phyloP scores from a whole-genome alignment of 2,113 vertebrate species.

The Clinocottus analis region DNA sequence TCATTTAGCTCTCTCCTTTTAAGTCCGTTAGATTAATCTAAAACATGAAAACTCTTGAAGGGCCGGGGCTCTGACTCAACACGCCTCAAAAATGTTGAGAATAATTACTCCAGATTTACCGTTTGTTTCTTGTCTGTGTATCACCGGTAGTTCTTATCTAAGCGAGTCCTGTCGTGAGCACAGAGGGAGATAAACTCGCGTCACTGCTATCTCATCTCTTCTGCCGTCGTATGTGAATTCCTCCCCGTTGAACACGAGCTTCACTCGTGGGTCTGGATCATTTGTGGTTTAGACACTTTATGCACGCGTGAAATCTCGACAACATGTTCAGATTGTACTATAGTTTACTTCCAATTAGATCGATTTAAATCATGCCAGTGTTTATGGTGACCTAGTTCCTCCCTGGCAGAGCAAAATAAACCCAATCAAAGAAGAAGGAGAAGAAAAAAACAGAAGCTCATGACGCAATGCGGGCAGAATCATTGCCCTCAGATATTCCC shows the following conservation, averaged over 20 bases:
- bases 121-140: slow-evolving; percentile 29
- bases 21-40: slow-evolving; percentile 30
- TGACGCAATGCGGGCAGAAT: slow-evolving; percentile 79
- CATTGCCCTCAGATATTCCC: slow-evolving; percentile 74
- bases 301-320: background rate
- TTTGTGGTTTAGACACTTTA: slow-evolving; percentile 13
- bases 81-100: slow-evolving; percentile 41
- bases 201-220: slow-evolving; percentile 45
- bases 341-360: slow-evolving; percentile 17
- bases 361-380: slow-evolving; percentile 57
- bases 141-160: slow-evolving; percentile 39
- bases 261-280: background rate
- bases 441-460: slow-evolving; percentile 49
- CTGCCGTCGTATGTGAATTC: slow-evolving; percentile 44
- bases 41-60: slow-evolving; percentile 6
- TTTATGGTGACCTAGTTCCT: slow-evolving; percentile 76
- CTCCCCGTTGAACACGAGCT: slow-evolving; percentile 24
- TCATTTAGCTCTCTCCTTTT: slow-evolving; percentile 11
- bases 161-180: slow-evolving; percentile 37
- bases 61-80: slow-evolving; percentile 42
- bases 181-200: slow-evolving; percentile 41
- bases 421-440: slow-evolving; percentile 58
- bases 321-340: slow-evolving; percentile 21
- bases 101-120: slow-evolving; percentile 38
- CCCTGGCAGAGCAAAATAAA: slow-evolving; percentile 63